Conservation (phyloP, 2,888 invertebrate species). For the Cheilosia impressa region DNA sequence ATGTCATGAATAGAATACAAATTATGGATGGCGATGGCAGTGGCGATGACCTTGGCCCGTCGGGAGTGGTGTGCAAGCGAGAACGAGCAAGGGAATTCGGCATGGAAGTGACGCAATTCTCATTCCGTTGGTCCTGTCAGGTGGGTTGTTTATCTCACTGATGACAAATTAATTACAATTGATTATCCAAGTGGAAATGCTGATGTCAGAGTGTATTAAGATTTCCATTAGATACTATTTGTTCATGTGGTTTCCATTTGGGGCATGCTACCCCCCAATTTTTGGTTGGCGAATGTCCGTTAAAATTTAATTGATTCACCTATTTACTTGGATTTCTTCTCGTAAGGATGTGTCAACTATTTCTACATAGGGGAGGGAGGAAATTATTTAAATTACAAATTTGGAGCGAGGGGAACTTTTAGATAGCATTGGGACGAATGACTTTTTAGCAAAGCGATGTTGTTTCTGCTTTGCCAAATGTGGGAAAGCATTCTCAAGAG, state of each 20-base stretch:
- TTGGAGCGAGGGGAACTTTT: too few relatives aligned
- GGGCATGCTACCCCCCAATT: neutral
- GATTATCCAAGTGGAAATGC: slow-evolving; percentile 60
- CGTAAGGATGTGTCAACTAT: too few relatives aligned
- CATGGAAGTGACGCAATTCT: slow-evolving; percentile 42
- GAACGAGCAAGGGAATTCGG: slow-evolving; percentile 3
- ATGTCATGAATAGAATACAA: slow-evolving; percentile 71
- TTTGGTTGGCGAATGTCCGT: neutral
- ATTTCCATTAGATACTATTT: slow-evolving; percentile 27
- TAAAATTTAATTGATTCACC: slow-evolving; percentile 3
- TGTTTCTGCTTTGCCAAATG: too few relatives aligned
- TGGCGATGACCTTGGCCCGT: slow-evolving; percentile 57
- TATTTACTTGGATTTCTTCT: too few relatives aligned
- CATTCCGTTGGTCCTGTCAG: slow-evolving; percentile 32
- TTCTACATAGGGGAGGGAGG: too few relatives aligned
- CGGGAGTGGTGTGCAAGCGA: neutral
- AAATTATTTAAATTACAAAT: too few relatives aligned
- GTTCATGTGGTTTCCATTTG: slow-evolving; percentile 1
- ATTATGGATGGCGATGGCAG: slow-evolving; percentile 62
- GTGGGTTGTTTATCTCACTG: slow-evolving; percentile 62
- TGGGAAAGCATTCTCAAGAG: too few relatives aligned
- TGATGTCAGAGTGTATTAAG: slow-evolving; percentile 43
- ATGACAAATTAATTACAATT: slow-evolving; percentile 73
- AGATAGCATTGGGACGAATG: too few relatives aligned
- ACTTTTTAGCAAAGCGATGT: too few relatives aligned